A percentile compares a stretch with the other conserved stretches of the same genome.
These are phyloP conservation scores for Pomacea maculata DNA, from an alignment of 1,140 invertebrate species.

Conservation along the genomic window DNA sequence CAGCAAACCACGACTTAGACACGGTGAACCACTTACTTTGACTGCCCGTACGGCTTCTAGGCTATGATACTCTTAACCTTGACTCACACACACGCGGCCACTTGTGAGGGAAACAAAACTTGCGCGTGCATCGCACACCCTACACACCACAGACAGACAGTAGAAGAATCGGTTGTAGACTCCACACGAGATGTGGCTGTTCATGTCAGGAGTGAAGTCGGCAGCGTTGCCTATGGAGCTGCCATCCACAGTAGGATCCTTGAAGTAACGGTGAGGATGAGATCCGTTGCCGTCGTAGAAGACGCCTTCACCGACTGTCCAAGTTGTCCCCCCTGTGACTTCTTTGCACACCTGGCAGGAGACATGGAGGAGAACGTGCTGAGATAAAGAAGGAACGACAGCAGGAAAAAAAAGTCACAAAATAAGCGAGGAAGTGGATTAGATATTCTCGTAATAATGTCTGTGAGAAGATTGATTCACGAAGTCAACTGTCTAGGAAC, in stretches of 20 bases:
- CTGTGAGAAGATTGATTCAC: too few relatives aligned
- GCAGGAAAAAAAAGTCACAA: background rate
- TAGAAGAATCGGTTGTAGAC: background rate
- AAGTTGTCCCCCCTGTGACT: background rate
- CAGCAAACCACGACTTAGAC: too few relatives aligned
- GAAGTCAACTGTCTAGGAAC: too few relatives aligned
- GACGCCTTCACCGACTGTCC: background rate
- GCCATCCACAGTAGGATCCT: background rate
- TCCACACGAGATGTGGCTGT: background rate
- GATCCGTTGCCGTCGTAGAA: background rate
- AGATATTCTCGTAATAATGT: background rate
- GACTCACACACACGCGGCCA: background rate
- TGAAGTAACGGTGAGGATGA: background rate
- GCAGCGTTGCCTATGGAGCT: background rate
- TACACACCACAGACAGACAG: background rate
- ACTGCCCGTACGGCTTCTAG: too few relatives aligned
- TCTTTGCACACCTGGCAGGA: background rate
- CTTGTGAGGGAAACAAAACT: background rate
- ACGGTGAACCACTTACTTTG: too few relatives aligned
- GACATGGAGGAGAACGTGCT: background rate
- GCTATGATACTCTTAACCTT: too few relatives aligned
- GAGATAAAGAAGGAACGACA: too few relatives aligned
- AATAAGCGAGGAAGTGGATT: background rate
- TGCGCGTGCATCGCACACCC: background rate
- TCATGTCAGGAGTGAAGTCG: background rate